Evolutionary conservation across 2,113 vertebrate genomes (phyloP).

Genomic region (Callospermophilus lateralis): DNA sequence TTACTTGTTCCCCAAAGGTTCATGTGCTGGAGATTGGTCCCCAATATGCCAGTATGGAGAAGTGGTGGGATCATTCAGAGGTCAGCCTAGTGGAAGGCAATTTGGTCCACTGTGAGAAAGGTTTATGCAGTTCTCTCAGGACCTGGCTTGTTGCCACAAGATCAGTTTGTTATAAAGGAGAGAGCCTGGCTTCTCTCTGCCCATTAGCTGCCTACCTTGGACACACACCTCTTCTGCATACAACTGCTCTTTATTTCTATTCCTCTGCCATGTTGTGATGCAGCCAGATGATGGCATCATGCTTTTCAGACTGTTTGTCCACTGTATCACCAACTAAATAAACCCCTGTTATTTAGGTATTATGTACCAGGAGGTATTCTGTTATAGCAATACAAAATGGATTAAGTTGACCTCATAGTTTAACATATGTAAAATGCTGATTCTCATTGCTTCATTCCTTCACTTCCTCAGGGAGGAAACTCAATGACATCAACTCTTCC

Average conservation of each 20-base stretch:
- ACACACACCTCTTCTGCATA: background rate
- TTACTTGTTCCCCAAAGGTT: background rate
- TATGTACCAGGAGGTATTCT: background rate
- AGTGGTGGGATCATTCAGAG: background rate
- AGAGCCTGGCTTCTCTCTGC: fast-evolving
- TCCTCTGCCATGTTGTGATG: no score
- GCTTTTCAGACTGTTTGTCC: no score
- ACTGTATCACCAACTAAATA: background rate
- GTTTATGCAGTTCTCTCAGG: background rate
- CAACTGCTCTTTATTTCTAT: background rate
- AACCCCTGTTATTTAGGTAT: background rate
- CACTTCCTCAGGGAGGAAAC: background rate
- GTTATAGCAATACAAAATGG: background rate
- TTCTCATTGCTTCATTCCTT: background rate
- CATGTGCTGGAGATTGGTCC: background rate
- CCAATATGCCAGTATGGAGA: no score
- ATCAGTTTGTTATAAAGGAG: background rate
- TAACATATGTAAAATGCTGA: background rate
- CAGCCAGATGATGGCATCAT: background rate
- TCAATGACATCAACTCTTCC: background rate
- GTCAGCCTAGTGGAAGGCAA: background rate
- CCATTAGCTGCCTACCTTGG: background rate
- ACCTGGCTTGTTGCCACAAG: background rate
- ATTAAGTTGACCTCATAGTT: background rate
- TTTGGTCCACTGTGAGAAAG: background rate